phyloP scores from a whole-genome alignment of 2,888 invertebrate genomes.

The Euspilapteryx auroguttella region DNA sequence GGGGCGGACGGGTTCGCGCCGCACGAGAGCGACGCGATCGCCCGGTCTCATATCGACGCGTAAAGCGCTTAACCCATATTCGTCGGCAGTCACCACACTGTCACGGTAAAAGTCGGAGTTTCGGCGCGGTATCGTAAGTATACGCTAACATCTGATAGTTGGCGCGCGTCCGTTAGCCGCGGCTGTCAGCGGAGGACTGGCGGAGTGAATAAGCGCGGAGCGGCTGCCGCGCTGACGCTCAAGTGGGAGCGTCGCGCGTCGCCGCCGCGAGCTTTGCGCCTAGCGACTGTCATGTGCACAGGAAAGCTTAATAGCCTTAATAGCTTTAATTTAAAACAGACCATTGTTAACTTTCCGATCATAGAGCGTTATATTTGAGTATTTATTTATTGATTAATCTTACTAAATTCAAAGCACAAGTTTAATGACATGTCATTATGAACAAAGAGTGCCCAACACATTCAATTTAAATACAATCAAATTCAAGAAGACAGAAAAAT shows the following conservation, averaged over 20 bases:
- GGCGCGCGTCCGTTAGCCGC: conserved; percentile 43
- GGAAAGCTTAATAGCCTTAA: conserved; percentile 53
- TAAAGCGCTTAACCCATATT: conserved; percentile 75
- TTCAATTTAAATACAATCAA: too few relatives aligned
- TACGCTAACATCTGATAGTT: conserved; percentile 45
- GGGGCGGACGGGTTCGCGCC: conserved; percentile 56
- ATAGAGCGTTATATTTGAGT: too few relatives aligned
- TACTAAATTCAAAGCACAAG: too few relatives aligned
- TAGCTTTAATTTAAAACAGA: conserved; percentile 45
- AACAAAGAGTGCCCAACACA: too few relatives aligned
- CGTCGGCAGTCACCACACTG: conserved; percentile 41
- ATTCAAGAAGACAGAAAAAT: too few relatives aligned
- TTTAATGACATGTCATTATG: too few relatives aligned
- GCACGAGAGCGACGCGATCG: conserved; percentile 56
- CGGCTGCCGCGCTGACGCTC: conserved; percentile 19
- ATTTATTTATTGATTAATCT: too few relatives aligned
- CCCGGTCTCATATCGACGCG: conserved; percentile 50
- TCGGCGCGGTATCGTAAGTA: conserved; percentile 53
- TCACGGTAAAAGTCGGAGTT: conserved; percentile 48
- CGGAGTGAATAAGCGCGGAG: conserved; percentile 41
- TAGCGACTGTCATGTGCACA: too few relatives aligned
- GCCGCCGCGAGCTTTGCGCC: conserved; percentile 33
- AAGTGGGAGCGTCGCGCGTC: conserved; percentile 37
- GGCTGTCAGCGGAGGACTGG: conserved; percentile 47
- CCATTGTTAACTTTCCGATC: conserved; percentile 47